phyloP scores from a whole-genome alignment of 2,888 invertebrate genomes.

The Craniophora ligustri region DNA sequence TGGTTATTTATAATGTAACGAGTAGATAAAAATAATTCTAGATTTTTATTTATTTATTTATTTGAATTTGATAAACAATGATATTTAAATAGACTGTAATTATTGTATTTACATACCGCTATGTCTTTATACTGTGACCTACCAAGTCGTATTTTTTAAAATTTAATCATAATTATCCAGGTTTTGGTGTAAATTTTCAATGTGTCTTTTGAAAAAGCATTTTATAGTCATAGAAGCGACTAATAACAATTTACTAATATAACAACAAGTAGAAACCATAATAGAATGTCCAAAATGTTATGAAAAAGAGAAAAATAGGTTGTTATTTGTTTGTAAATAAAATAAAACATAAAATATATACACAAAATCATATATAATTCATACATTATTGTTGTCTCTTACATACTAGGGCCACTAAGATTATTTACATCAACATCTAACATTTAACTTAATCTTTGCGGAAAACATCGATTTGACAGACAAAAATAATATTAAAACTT shows the following conservation, averaged over 20 bases:
- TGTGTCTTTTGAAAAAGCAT: slow-evolving; percentile 20
- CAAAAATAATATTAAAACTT: slow-evolving; percentile 38
- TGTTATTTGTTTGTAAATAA: slow-evolving; percentile 14
- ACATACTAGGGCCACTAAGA: slow-evolving; percentile 46
- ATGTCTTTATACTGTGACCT: background rate
- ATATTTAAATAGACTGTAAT: background rate
- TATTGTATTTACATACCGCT: background rate
- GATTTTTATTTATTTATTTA: background rate
- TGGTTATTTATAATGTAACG: too few species aligned
- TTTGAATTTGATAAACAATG: background rate
- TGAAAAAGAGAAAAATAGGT: slow-evolving; percentile 3
- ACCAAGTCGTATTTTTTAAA: background rate
- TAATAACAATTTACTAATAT: background rate
- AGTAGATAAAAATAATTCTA: background rate
- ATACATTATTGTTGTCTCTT: slow-evolving; percentile 62
- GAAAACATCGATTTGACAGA: slow-evolving; percentile 47
- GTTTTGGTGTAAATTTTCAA: too few species aligned
- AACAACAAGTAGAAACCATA: background rate
- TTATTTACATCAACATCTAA: slow-evolving; percentile 56
- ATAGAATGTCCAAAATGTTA: background rate
- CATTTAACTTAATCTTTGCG: slow-evolving; percentile 55
- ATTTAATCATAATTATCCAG: too few species aligned
- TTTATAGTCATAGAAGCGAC: slow-evolving; percentile 7
- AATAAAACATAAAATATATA: slow-evolving; percentile 59
- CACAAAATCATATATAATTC: slow-evolving; percentile 61